Conservation (phyloP, 1,140 invertebrate genomes). For the Oedothorax gibbosus region DNA sequence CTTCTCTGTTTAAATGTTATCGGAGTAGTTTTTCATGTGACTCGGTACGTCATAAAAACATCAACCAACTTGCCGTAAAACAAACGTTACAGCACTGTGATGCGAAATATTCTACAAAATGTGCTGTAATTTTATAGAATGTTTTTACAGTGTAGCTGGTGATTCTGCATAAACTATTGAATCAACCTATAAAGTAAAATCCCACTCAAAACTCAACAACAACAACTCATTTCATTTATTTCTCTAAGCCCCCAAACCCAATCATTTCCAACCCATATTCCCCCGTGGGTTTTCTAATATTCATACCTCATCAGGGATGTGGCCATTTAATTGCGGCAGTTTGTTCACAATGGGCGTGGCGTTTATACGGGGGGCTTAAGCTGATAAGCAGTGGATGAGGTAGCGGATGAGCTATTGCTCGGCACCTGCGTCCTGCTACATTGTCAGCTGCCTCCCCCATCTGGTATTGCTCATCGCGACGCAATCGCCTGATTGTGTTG, state of each 20-base stretch:
- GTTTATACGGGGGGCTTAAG: conserved; percentile 49
- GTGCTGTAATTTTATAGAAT: too few species aligned
- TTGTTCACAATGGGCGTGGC: conserved; percentile 58
- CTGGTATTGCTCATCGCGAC: conserved; percentile 43
- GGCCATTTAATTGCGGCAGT: conserved; percentile 55
- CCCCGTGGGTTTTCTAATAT: conserved; percentile 35
- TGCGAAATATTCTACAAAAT: too few species aligned
- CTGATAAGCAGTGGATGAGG: conserved; percentile 44
- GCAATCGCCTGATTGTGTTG: conserved; percentile 48
- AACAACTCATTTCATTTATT: background rate
- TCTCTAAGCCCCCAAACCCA: background rate
- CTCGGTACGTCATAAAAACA: too few species aligned
- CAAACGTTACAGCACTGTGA: too few species aligned
- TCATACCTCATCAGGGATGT: conserved; percentile 43
- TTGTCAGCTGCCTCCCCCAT: conserved; percentile 52
- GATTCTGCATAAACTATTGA: too few species aligned
- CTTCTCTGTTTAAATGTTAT: too few species aligned
- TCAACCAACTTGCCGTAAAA: too few species aligned
- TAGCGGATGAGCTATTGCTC: conserved; percentile 51
- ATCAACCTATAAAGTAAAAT: too few species aligned
- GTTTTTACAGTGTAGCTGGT: too few species aligned
- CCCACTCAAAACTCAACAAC: background rate
- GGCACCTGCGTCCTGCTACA: conserved; percentile 54
- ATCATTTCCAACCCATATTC: background rate
- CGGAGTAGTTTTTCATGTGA: too few species aligned